Evolutionary conservation across 2,888 invertebrate genomes (phyloP).

Genomic region (Adelphocoris suturalis): DNA sequence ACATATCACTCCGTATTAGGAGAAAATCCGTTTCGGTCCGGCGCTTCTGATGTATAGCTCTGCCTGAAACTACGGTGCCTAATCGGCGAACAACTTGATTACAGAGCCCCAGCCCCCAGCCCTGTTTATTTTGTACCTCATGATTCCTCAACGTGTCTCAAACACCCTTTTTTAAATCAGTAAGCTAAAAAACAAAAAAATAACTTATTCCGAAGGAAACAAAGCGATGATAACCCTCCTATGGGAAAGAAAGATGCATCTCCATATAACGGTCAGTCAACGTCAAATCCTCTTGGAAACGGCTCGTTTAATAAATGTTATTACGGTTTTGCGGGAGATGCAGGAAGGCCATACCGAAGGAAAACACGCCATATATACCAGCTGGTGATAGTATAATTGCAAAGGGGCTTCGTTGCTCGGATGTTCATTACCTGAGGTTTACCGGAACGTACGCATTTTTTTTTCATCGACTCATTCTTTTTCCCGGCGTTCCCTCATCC

Average conservation of each 20-base stretch:
- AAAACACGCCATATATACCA: conserved; percentile 8
- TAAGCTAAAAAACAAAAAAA: too few species aligned
- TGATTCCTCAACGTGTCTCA: not conserved
- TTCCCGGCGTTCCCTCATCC: not conserved
- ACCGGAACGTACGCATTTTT: conserved; percentile 14
- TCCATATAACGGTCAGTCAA: conserved; percentile 3
- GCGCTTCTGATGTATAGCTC: conserved; percentile 10
- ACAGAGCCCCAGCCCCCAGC: not conserved
- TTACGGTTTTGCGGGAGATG: not conserved
- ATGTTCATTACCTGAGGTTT: conserved; percentile 15
- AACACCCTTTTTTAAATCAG: not conserved
- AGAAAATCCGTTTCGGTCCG: conserved; percentile 36
- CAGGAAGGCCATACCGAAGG: not conserved
- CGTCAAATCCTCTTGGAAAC: not conserved
- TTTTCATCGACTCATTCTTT: conserved; percentile 13
- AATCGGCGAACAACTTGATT: conserved; percentile 32
- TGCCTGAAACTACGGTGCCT: not conserved
- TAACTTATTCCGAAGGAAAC: too few species aligned
- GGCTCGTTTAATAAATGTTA: not conserved
- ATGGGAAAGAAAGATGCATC: not conserved
- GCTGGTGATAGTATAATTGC: conserved; percentile 23
- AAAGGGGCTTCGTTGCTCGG: not conserved
- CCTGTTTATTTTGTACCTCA: conserved; percentile 24
- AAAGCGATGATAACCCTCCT: not conserved
- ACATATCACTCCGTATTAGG: conserved; percentile 32